Evolutionary conservation across 1,140 invertebrate species (phyloP), one percentile per base, ranked within the genome.

Genomic region (Lordiphosa clarofinis): DNA sequence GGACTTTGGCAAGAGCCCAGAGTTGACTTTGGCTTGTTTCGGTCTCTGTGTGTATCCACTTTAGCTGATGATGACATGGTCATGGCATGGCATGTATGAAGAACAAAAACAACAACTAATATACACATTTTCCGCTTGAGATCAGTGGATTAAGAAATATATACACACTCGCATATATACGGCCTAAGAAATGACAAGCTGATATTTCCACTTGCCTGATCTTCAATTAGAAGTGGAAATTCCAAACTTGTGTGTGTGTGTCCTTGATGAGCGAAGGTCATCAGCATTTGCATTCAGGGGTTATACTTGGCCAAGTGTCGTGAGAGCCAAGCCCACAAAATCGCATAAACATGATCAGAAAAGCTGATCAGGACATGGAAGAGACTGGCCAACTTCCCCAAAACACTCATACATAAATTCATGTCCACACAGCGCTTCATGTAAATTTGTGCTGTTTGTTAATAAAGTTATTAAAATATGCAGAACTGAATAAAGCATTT

Each of bases 381-480:
- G 6, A 8, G 28, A 31, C 28, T 31, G 59, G 38, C 49, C 48
- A 46, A 46, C 35, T 47, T 44, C 47, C 28, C 15, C 44, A 38
- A 39, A 5, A 31, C 44, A 39, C 75, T 79, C 76, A 75, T 79
- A 79, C 61, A 81, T 79, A 75, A 81, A 79, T 81, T 75, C 76
- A 81, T 81, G 50, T 47, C 36, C 40, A 35, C 40, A 47, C 52
- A 24, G 28, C 57, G 59, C 49, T 59, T 55, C 37, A 64, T 50
- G 59, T 53, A 64, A 61, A 64, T 68, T 50, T 70, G 1, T 37
- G 5, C 33, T n/a, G 48, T 50, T 68, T 48, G 38, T 54, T 73
- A 72, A 76, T 82, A 81, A 69, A 82, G 67, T 75, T 82, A 81
- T 81, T 81, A 75, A 81, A 81, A 81, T 81, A 81, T 81, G 67